Base-by-base conservation (phyloP, 2,113 vertebrate genomes). In the Takifugu bimaculatus region DNA sequence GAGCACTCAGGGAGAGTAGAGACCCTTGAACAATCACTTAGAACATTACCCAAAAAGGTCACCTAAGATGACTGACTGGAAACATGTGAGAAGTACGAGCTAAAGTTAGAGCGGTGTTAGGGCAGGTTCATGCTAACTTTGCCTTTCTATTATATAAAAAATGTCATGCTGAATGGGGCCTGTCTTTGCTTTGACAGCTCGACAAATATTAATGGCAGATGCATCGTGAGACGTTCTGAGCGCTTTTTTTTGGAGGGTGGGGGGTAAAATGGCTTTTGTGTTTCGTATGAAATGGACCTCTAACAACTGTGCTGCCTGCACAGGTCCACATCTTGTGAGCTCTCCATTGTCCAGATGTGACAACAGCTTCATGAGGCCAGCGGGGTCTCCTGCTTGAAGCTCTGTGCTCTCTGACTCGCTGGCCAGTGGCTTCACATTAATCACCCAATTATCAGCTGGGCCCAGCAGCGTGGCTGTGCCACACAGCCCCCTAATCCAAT, bases 401-500 rank as follows among this genome's bases (percentile, higher is more conserved):
- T 49, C 54, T 15, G 52, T 25, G 50, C 68, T 58, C 54, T 49
- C 62, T 60, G 50, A 61, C 56, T 69, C 57, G 53, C 50, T 47
- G 50, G 59, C 75, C 76, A 65, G 26, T 54, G 68, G 65, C 79
- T 70, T 63, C 77, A 72, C 77, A 87, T 88, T 72, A 83, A 89
- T 88, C 85, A 82, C 55, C 77, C 77, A 81, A 86, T 87, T 84
- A 89, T 85, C 79, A 62, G 68, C 60, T n/a, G 27, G 11, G 25
- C 54, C 76, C 61, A 54, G 75, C 50, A 55, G 60, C 50, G 43
- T 55, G 60, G 32, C 63, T 5, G 58, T 58, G 58, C 77, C 85
- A 78, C 68, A 61, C 68, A 25, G 43, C 60, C 57, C 66, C 61
- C 65, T 84, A 88, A 88, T 87, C 85, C 85, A 88, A 85, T 89